Percentiles rank a stretch among this genome's conserved stretches.
Evolutionary conservation across 1,140 invertebrate genomes (phyloP).

Genomic region (Psix sp.): DNA sequence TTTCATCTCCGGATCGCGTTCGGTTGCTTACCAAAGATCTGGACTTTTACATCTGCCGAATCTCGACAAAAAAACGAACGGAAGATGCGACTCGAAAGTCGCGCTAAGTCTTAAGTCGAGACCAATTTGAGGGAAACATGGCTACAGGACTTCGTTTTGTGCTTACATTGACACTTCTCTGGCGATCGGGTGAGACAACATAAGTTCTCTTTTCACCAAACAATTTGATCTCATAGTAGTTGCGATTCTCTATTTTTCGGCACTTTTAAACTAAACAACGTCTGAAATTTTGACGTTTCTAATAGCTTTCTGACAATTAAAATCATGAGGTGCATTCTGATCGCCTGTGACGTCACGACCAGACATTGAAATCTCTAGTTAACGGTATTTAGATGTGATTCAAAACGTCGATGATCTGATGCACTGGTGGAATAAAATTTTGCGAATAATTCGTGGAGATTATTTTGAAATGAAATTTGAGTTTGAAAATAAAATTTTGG

Average conservation of each 20-base stretch:
- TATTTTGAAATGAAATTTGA: too few species aligned
- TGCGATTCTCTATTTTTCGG: too few species aligned
- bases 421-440: too few species aligned
- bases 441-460: too few species aligned
- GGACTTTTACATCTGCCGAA: too few species aligned
- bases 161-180: constrained; percentile 15
- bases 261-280: background rate
- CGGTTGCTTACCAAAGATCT: too few species aligned
- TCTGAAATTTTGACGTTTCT: too few species aligned
- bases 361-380: constrained; percentile 23
- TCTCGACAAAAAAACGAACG: background rate
- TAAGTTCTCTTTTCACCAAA: background rate
- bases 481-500: too few species aligned
- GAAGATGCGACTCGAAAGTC: background rate
- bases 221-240: too few species aligned
- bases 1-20: constrained; percentile 5
- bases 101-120: background rate
- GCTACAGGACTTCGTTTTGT: constrained; percentile 1
- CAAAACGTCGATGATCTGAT: too few species aligned
- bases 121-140: background rate
- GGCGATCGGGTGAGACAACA: constrained; percentile 17
- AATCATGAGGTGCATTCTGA: constrained; percentile 11
- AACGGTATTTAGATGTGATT: constrained; percentile 27
- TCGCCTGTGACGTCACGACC: constrained; percentile 15
- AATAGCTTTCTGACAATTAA: too few species aligned